These are phyloP conservation scores for Salmo trutta DNA, from an alignment of 2,797 vertebrate genomes.

Conservation along the genomic window DNA sequence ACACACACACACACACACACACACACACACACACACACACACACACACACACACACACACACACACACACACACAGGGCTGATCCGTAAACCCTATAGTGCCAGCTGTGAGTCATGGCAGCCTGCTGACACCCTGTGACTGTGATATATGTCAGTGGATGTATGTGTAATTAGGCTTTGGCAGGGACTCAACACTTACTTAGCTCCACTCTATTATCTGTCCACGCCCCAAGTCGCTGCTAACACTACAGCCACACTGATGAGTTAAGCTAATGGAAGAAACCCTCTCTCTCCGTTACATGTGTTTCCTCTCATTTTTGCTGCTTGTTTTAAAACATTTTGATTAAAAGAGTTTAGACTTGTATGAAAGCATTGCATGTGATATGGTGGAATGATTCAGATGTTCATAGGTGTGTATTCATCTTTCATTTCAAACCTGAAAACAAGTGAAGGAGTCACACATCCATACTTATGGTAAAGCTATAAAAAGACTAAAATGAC, in stretches of 20 bases:
- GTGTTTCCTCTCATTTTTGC: slow-evolving; percentile 41
- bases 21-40: background rate
- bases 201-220: slow-evolving; percentile 84
- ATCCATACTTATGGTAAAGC: too few relatives aligned
- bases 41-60: slow-evolving; percentile 13
- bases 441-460: too few relatives aligned
- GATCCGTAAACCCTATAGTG: slow-evolving; percentile 80
- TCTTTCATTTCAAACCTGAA: background rate
- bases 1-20: slow-evolving; percentile 10
- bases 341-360: background rate
- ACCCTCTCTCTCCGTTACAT: slow-evolving; percentile 49
- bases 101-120: slow-evolving; percentile 83
- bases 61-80: slow-evolving; percentile 55
- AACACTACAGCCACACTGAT: slow-evolving; percentile 69
- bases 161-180: slow-evolving; percentile 95
- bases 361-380: too few relatives aligned
- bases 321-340: background rate
- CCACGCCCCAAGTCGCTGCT: slow-evolving; percentile 63
- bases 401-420: background rate
- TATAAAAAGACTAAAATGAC: too few relatives aligned
- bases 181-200: slow-evolving; percentile 81
- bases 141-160: slow-evolving; percentile 90
- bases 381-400: background rate
- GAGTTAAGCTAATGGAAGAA: slow-evolving; percentile 73
- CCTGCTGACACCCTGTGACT: slow-evolving; percentile 89